Base-by-base conservation (phyloP, 1,140 invertebrate species). In the Odontomachus brunneus region DNA sequence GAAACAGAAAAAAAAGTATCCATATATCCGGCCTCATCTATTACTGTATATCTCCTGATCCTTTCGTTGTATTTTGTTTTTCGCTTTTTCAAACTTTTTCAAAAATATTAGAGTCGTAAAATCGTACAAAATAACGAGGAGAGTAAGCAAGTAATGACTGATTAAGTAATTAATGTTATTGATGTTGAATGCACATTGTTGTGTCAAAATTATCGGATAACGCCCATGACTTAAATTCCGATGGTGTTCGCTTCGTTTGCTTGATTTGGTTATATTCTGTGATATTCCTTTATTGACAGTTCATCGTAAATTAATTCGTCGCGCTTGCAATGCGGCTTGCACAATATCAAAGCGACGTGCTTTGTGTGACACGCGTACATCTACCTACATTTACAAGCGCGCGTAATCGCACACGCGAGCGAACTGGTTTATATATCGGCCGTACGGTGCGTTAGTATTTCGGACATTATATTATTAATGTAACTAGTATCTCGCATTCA, bases 211-310 rank as follows among this genome's bases (percentile, higher is more conserved):
- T 48, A 63, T 44, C 24, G 7, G 9, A 9, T 49, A 15, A 49
- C 4, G n/a, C 53, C n/a, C 19, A 22, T 1, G 29, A 53, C 60
- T 78, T 24, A 44, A 67, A 78, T 78, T 78, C 66, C 24, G 55
- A 17, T 33, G 74, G 44, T 55, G 15, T 38, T 67, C 48, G 9
- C 1, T 9, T 38, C 44, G 17, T 14, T 78, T 19, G 29, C 19
- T 78, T 57, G 75, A 80, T 69, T 22, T 69, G 48, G 19, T 80
- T 69, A 48, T 22, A 69, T 44, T 24, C 17, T 33, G 22, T 38
- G 29, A 80, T 76, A 76, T 57, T 57, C 51, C 65, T 80, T 80
- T 80, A 57, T 57, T 15, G 51, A 80, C 65, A 57, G 17, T 38
- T 17, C 7, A 22, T 55, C 75, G 63, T 14, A 57, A 57, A 78